Evolutionary conservation across 2,888 invertebrate genomes (phyloP), one percentile per base, ranked within the genome.

Genomic region (Apodemia zela): DNA sequence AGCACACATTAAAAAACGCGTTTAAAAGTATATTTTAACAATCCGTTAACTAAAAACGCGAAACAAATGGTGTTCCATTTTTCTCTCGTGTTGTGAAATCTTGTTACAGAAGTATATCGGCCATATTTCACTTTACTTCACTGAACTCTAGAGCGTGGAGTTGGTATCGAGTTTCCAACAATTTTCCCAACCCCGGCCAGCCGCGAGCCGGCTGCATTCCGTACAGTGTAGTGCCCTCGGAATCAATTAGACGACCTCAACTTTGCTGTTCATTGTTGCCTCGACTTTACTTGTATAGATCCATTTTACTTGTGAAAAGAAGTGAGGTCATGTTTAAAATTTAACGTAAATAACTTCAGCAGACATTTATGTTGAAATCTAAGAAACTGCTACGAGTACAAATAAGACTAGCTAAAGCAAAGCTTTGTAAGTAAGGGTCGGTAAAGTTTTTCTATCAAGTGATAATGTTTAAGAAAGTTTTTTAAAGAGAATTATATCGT

Each of bases 71-170:
- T 49, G 49, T 11, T 18, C 17, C 1, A 49, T 17, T 49, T 18
- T 18, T 49, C 49, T 18, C 49, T 18, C 3, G 49, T 49, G 10
- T 49, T 18, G 49, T 17, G 11, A 49, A 49, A 18, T 49, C 49
- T 18, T 49, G 18, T 49, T 49, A 49, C n/a, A 18, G 10, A 18
- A 49, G 49, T 49, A 17, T 49, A 49, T 10, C 11, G 49, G 18
- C 49, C 49, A 49, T 49, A 49, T 49, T 17, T 49, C 18, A 49
- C 49, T 42, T 42, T 42, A 42, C 42, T 42, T 15, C 42, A 15
- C 42, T 42, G 42, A 15, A 42, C 42, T 42, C 3, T 15, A 15
- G 15, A 38, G 15, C 42, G 42, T 42, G 42, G 42, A 13, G 42
- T 42, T 42, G 42, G 13, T 42, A 42, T 42, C 15, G 42, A 42